A percentile compares a stretch with the other conserved stretches of the same genome.
Evolutionary conservation across 2,113 vertebrate genomes (phyloP).

Genomic region (Oriolus oriolus): DNA sequence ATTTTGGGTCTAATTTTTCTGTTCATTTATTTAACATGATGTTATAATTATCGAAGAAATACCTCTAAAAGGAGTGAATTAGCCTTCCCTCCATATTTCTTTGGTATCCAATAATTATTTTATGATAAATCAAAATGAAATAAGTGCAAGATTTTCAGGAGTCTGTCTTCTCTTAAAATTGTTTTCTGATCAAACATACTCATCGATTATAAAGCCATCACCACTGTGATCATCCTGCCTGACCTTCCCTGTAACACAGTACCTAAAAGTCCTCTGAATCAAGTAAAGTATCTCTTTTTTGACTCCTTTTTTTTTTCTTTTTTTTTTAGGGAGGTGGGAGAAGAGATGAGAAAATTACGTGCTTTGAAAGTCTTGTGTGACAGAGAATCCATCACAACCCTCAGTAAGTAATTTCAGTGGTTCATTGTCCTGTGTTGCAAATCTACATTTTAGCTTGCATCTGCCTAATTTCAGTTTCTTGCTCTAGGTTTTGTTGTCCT

Average conservation of each 20-base stretch:
- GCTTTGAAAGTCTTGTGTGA: neutral
- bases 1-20: neutral
- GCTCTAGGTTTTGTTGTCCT: neutral
- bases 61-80: neutral
- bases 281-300: neutral
- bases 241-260: neutral
- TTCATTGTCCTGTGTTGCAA: neutral
- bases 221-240: neutral
- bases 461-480: neutral
- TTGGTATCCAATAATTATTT: neutral
- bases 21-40: neutral
- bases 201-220: neutral
- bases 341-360: neutral
- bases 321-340: accelerated
- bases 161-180: neutral
- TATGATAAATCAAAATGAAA: neutral
- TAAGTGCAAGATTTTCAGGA: neutral
- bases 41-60: neutral
- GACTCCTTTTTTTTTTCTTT: neutral
- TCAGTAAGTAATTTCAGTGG: neutral
- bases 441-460: neutral
- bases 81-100: neutral
- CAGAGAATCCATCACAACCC: neutral
- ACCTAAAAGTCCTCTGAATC: neutral
- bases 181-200: neutral